Conservation (phyloP, 2,888 invertebrate species). For the Xylota sylvarum region DNA sequence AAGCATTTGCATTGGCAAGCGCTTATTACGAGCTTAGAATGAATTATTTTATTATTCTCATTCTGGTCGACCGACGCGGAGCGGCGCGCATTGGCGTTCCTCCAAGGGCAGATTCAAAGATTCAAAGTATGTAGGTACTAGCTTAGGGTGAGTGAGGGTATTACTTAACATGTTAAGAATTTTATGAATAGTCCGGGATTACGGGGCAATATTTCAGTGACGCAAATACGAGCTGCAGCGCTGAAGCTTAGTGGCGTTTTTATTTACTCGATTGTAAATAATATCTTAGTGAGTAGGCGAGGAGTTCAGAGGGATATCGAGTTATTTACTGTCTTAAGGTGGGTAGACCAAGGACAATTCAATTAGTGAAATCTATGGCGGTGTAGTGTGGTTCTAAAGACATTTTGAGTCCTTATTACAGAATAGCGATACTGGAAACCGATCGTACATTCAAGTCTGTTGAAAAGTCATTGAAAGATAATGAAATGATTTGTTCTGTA, state of each 20-base stretch:
- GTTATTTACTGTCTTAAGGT: no score
- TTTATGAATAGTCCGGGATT: constrained; percentile 20
- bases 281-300: no score
- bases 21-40: constrained; percentile 61
- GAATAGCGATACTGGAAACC: no score
- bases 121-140: no score
- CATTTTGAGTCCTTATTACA: neutral
- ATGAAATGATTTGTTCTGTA: no score
- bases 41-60: constrained; percentile 54
- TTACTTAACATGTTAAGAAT: constrained; percentile 22
- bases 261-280: no score
- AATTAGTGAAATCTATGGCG: no score
- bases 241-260: no score
- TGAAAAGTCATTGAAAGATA: no score
- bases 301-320: neutral
- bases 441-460: no score
- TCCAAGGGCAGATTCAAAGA: neutral
- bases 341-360: no score
- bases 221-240: neutral
- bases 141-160: constrained; percentile 24
- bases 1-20: constrained; percentile 52
- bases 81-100: neutral
- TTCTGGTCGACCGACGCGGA: constrained; percentile 4
- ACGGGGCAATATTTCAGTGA: constrained; percentile 26
- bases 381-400: no score